These are phyloP conservation scores for Pica pica DNA, from an alignment of 2,113 vertebrate genomes.

Conservation along the genomic window DNA sequence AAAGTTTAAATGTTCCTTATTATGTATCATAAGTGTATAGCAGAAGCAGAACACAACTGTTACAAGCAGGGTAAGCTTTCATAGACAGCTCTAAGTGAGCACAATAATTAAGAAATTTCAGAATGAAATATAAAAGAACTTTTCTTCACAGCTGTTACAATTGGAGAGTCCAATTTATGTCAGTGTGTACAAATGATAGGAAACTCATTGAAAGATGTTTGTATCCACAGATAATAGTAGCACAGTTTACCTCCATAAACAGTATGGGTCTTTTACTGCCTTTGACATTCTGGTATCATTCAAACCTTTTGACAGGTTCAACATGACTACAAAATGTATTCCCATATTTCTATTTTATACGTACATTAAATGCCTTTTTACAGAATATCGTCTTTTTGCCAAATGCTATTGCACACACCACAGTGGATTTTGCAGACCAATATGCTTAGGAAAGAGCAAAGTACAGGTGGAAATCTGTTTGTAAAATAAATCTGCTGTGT, in stretches of 20 bases:
- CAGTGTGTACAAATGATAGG: not conserved
- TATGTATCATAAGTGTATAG: not conserved
- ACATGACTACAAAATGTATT: not conserved
- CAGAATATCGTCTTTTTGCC: accelerated
- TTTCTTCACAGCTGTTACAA: not conserved
- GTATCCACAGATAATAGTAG: not conserved
- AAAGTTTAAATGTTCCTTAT: not conserved
- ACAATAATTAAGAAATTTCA: not conserved
- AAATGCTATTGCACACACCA: not conserved
- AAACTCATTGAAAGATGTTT: not conserved
- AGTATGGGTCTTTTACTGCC: not conserved
- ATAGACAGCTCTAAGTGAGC: not conserved
- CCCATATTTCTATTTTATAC: not conserved
- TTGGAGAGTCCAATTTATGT: not conserved
- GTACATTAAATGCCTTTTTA: not conserved
- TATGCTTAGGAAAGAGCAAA: not conserved
- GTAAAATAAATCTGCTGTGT: not conserved
- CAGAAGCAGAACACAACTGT: not conserved
- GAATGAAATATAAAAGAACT: not conserved
- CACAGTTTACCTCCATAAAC: not conserved
- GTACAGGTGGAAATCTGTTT: not conserved
- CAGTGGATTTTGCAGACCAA: not conserved
- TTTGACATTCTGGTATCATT: not conserved
- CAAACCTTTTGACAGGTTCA: not conserved
- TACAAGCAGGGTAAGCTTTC: not conserved